These are phyloP conservation scores for Drosophila kuntzei DNA, from an alignment of 2,888 invertebrate genomes.

Conservation along the genomic window DNA sequence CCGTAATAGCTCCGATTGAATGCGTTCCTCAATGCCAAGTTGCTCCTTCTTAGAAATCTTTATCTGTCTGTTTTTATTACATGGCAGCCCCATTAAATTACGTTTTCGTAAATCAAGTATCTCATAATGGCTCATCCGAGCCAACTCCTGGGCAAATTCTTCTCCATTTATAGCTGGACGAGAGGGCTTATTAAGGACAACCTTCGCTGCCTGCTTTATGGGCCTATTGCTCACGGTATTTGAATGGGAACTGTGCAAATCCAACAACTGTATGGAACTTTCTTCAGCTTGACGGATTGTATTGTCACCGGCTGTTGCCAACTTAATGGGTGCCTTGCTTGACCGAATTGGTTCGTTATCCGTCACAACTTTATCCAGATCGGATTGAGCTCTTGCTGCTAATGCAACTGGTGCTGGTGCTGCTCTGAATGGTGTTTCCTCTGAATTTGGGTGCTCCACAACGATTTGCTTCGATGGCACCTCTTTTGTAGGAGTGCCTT, in stretches of 20 bases:
- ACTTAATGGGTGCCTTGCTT: not conserved
- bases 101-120: constrained; percentile 81
- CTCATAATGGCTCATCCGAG: constrained; percentile 74
- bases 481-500: not conserved
- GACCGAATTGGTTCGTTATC: not conserved
- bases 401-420: not conserved
- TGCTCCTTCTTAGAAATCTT: constrained; percentile 36
- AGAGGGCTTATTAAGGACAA: constrained; percentile 65
- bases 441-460: not conserved
- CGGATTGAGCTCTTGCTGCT: not conserved
- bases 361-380: not conserved
- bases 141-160: constrained; percentile 71
- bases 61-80: constrained; percentile 22
- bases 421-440: not conserved
- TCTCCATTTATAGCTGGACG: constrained; percentile 76
- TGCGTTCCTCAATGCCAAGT: constrained; percentile 53
- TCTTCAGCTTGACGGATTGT: not conserved
- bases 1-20: constrained; percentile 62
- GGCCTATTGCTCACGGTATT: not conserved
- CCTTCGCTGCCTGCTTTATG: not conserved
- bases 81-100: constrained; percentile 64
- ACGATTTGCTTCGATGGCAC: not conserved
- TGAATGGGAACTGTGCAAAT: constrained; percentile 47
- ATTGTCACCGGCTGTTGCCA: not conserved
- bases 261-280: constrained; percentile 34